A percentile compares a stretch with the other conserved stretches of the same genome.
These are phyloP conservation scores for Charina bottae DNA, from an alignment of 2,113 vertebrate species.

Conservation along the genomic window DNA sequence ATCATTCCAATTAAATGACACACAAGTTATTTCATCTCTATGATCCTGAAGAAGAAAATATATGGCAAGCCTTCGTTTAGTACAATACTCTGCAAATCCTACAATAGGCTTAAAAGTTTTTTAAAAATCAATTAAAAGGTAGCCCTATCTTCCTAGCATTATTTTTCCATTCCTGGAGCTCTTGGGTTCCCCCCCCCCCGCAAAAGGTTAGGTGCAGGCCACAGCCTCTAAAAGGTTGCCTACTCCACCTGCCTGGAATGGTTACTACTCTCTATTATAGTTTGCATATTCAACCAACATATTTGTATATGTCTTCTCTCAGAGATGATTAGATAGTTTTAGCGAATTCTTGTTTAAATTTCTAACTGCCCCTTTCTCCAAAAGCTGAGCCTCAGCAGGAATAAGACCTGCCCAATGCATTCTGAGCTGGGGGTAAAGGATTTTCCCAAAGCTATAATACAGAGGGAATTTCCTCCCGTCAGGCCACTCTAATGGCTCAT, in stretches of 20 bases:
- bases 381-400: background rate
- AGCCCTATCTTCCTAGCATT: background rate
- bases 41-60: constrained; percentile 82
- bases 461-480: background rate
- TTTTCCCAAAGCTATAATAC: background rate
- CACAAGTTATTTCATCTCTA: constrained; percentile 88
- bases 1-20: constrained; percentile 92
- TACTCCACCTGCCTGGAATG: background rate
- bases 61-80: background rate
- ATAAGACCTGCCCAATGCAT: background rate
- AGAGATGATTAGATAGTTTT: background rate
- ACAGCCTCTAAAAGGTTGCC: background rate
- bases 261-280: background rate
- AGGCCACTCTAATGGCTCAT: background rate
- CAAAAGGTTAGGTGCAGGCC: background rate
- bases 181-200: fast-evolving
- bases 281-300: background rate
- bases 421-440: too few species aligned
- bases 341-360: background rate
- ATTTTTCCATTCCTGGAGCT: background rate
- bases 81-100: background rate
- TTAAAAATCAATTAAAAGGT: background rate
- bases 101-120: background rate
- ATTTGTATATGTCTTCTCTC: background rate
- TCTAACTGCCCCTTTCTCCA: background rate